phyloP scores from a whole-genome alignment of 2,797 vertebrate genomes.

The Miichthys miiuy region DNA sequence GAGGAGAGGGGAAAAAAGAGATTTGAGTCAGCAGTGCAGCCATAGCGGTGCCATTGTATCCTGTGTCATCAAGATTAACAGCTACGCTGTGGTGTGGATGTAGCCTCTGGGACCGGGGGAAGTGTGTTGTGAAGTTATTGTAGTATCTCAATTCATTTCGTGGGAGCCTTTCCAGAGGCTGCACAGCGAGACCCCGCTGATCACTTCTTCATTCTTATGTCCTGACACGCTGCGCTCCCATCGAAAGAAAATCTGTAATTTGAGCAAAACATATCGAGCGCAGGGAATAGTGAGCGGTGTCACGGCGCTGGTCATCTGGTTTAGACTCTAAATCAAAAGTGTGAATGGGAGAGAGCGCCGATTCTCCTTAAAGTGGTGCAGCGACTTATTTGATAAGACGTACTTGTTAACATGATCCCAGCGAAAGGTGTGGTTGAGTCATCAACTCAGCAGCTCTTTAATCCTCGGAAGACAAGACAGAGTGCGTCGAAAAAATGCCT shows the following conservation, averaged over 20 bases:
- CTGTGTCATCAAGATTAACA: constrained; percentile 77
- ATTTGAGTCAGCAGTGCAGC: constrained; percentile 57
- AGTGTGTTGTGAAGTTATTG: constrained; percentile 62
- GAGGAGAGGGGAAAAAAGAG: constrained; percentile 25
- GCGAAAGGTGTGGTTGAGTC: constrained; percentile 45
- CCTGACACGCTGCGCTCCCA: constrained; percentile 51
- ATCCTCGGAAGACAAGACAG: constrained; percentile 52
- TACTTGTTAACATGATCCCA: constrained; percentile 17
- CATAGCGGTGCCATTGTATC: constrained; percentile 63
- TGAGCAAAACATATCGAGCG: constrained; percentile 43
- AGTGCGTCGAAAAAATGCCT: constrained; percentile 47
- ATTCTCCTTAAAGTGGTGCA: constrained; percentile 36
- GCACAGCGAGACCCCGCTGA: constrained; percentile 49
- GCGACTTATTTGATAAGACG: constrained; percentile 31
- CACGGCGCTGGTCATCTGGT: constrained; percentile 20
- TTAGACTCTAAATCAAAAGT: constrained; percentile 53
- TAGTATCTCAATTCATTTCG: constrained; percentile 60
- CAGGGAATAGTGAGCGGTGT: constrained; percentile 43
- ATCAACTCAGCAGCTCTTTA: constrained; percentile 59
- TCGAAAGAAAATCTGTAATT: constrained; percentile 45
- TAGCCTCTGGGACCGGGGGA: constrained; percentile 63
- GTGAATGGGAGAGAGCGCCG: constrained; percentile 37
- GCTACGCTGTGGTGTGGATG: constrained; percentile 55
- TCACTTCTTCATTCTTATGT: constrained; percentile 68
- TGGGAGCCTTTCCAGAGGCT: constrained; percentile 63